Evolutionary conservation across 2,888 invertebrate genomes (phyloP).

Genomic region (Trissoscelio sp.): DNA sequence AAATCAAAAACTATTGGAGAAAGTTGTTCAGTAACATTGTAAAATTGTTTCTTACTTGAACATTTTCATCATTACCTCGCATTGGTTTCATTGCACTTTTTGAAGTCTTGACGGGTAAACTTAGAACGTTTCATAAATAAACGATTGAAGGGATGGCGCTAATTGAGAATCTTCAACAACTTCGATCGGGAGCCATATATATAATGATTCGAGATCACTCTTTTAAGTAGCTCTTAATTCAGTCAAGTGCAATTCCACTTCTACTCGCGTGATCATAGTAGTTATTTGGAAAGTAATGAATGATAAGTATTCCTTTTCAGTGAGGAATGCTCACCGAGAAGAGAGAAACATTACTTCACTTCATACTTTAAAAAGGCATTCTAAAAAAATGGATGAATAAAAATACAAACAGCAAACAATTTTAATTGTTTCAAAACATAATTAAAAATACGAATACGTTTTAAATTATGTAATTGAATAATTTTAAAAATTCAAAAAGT

Average conservation of each 20-base stretch:
- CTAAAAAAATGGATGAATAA: not conserved
- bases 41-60: constrained; percentile 23
- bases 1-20: constrained; percentile 15
- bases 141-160: constrained; percentile 42
- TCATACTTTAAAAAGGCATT: not conserved
- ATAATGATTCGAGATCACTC: constrained; percentile 51
- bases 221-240: constrained; percentile 53
- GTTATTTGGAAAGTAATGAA: constrained; percentile 24
- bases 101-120: constrained; percentile 39
- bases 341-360: not conserved
- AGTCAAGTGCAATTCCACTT: constrained; percentile 41
- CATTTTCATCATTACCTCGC: constrained; percentile 22
- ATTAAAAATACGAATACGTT: too few species aligned
- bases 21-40: constrained; percentile 21
- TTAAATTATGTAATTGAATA: too few species aligned
- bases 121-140: constrained; percentile 41
- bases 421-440: too few species aligned
- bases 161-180: constrained; percentile 53
- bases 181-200: constrained; percentile 39
- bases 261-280: constrained; percentile 17
- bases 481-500: too few species aligned
- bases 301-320: constrained; percentile 14
- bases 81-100: constrained; percentile 43
- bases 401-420: too few species aligned
- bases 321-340: not conserved